Conservation (phyloP, 53 echinoderm and acorn worm genomes). For the Holothuria leucospilota region DNA sequence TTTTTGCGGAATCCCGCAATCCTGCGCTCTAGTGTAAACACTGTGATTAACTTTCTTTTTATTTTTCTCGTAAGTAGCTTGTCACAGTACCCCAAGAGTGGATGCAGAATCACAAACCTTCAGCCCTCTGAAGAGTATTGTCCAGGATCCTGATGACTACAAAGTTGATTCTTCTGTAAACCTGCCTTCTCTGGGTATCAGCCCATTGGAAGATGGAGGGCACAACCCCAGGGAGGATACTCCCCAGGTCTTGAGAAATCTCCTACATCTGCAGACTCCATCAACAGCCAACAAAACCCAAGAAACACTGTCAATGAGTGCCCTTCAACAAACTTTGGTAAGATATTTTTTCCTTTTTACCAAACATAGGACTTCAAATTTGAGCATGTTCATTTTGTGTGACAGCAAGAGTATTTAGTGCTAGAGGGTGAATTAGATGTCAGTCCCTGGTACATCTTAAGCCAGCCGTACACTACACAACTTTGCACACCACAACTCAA, state of each 20-base stretch:
- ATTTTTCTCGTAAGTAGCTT: neutral
- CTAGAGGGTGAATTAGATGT: no score
- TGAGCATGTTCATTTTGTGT: no score
- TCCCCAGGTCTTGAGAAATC: neutral
- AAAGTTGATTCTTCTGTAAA: neutral
- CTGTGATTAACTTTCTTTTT: no score
- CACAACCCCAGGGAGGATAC: constrained; percentile 5
- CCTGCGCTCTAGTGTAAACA: no score
- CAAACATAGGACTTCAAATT: no score
- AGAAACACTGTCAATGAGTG: constrained; percentile 11
- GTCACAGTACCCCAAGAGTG: constrained; percentile 21
- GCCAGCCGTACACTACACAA: no score
- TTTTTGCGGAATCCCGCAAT: no score
- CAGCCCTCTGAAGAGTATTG: neutral
- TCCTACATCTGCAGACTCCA: constrained; percentile 31
- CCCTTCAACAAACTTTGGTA: constrained; percentile 14
- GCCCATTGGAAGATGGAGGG: neutral
- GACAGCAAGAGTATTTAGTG: no score
- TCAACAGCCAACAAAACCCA: constrained; percentile 18
- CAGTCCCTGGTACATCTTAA: no score
- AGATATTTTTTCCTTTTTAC: neutral
- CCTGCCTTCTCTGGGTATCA: constrained; percentile 1
- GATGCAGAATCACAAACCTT: constrained; percentile 9
- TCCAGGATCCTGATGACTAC: no score
- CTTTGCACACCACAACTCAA: no score